Evolutionary conservation across 2,797 vertebrate genomes (phyloP), one percentile per base, ranked within the genome.

Genomic region (Acipenser transmontanus): DNA sequence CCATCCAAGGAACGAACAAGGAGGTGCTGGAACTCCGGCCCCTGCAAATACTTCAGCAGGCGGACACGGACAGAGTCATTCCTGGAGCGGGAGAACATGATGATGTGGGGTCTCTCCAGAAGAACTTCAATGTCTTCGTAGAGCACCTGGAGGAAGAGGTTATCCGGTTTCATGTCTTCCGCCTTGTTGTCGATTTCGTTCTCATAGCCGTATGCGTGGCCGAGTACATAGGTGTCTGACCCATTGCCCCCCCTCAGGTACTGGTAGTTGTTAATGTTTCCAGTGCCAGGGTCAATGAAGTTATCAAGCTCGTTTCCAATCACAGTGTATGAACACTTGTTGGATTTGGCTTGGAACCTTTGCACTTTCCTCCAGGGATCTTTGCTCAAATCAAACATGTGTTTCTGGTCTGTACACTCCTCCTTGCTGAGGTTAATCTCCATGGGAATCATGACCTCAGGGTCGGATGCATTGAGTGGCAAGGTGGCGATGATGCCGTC

Each of bases 231-330:
- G 4, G 69, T 66, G 51, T 70, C 69, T 61, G 64, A 66, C 8
- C 69, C 69, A 70, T 70, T 66, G 8, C 69, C 69, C 8, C 69
- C 69, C 50, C 7, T 50, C 59, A 69, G 17, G 57, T 69, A 66
- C 47, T 70, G 64, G 49, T 70, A 66, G 2, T 51, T 66, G 4
- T 12, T 59, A 34, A 20, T 8, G 51, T 66, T 70, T 10, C 64
- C 65, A 70, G 63, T 66, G 3, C 64, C 69, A 17, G 64, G 68
- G 65, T 70, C 69, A 8, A 70, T 70, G 56, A 61, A 69, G 59
- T 66, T 69, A 69, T 69, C 49, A 48, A 60, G 17, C 4, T 49
- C 1, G 8, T 69, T 69, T 65, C 68, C 68, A 61, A 69, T 69
- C 20, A 69, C 63, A 56, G 5, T 60, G 50, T 69, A 69, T 66